Conservation (phyloP, 2,113 vertebrate genomes). For the Eptesicus fuscus region DNA sequence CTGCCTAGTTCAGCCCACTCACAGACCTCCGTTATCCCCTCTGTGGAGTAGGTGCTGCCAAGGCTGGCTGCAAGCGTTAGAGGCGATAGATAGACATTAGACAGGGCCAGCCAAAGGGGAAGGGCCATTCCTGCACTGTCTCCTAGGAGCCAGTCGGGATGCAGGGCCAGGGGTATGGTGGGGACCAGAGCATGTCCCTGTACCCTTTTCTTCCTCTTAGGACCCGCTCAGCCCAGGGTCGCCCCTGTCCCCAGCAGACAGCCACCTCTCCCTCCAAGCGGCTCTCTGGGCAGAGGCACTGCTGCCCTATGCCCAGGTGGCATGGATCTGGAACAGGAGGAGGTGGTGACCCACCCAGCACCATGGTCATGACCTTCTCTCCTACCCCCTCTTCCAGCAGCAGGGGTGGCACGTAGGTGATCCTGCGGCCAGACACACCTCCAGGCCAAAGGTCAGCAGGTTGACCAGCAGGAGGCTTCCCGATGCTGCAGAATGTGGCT, state of each 20-base stretch:
- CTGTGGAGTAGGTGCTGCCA: background rate
- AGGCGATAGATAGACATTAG: background rate
- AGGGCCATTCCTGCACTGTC: background rate
- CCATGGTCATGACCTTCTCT: slow-evolving; percentile 94
- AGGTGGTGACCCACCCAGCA: slow-evolving; percentile 81
- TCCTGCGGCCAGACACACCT: slow-evolving; percentile 90
- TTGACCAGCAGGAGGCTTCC: slow-evolving; percentile 86
- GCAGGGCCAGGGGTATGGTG: background rate
- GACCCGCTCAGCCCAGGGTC: background rate
- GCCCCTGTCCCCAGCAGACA: background rate
- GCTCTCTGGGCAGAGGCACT: background rate
- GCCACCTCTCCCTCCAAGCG: background rate
- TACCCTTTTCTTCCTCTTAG: background rate
- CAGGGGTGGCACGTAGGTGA: slow-evolving; percentile 88
- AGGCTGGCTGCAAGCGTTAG: background rate
- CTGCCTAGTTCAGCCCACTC: background rate
- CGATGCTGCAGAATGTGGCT: slow-evolving; percentile 74
- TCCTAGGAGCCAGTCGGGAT: fast-evolving
- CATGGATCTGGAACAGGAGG: background rate
- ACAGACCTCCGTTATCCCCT: background rate
- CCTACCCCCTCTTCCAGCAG: slow-evolving; percentile 89
- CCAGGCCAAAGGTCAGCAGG: slow-evolving; percentile 88
- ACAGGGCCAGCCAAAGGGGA: background rate
- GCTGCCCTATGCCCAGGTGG: background rate
- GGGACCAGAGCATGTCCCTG: background rate